Evolutionary conservation across 2,797 vertebrate species (phyloP).

Genomic region (Meda fulgida): DNA sequence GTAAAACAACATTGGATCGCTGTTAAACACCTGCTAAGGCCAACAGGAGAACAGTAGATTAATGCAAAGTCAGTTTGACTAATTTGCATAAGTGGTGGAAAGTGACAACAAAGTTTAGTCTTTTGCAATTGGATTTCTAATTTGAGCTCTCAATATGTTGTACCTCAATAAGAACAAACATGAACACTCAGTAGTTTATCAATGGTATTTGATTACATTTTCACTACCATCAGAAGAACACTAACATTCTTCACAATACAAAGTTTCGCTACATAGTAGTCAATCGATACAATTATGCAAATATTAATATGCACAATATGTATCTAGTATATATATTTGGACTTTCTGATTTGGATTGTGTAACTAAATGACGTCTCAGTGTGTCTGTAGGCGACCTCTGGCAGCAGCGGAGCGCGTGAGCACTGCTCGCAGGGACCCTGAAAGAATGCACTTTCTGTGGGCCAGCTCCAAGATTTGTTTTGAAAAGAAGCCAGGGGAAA

Average conservation of each 20-base stretch:
- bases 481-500: slow-evolving; percentile 76
- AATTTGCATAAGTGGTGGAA: neutral
- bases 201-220: neutral
- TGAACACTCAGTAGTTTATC: neutral
- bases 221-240: neutral
- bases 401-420: slow-evolving; percentile 59
- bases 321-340: neutral
- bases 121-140: neutral
- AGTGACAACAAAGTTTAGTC: neutral
- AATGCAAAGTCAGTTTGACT: slow-evolving; percentile 15
- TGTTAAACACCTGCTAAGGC: slow-evolving; percentile 53
- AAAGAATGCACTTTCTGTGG: slow-evolving; percentile 73
- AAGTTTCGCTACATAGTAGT: neutral
- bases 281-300: neutral
- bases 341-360: slow-evolving; percentile 33
- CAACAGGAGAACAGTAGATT: slow-evolving; percentile 8
- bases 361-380: slow-evolving; percentile 50
- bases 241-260: neutral
- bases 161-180: neutral
- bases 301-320: neutral
- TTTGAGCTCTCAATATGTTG: neutral
- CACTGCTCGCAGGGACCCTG: slow-evolving; percentile 66
- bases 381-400: slow-evolving; percentile 49
- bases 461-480: slow-evolving; percentile 76
- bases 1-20: slow-evolving; percentile 44